phyloP scores from a whole-genome alignment of 2,888 invertebrate species.

The Petrolisthes manimaculis region DNA sequence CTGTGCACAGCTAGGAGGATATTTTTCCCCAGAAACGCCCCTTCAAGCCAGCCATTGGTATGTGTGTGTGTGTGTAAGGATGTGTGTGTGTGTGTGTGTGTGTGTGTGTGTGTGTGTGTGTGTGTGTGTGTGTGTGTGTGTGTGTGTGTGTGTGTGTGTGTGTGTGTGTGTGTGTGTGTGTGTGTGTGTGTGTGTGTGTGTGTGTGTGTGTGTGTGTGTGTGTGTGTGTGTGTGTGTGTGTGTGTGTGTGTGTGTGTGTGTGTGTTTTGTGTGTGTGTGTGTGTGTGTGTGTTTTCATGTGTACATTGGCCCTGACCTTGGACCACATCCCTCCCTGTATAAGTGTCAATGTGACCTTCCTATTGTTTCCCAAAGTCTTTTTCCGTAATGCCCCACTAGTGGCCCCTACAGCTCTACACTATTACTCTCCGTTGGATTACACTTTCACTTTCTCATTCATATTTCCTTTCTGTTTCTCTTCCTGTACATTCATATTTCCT shows the following conservation, averaged over 20 bases:
- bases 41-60: no score
- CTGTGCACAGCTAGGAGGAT: no score
- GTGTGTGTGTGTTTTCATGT: neutral
- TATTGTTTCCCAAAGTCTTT: no score
- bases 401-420: no score
- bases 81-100: slow-evolving; percentile 32
- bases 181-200: neutral
- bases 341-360: no score
- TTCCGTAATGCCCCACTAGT: no score
- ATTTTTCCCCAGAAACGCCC: no score
- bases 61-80: no score
- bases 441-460: no score
- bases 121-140: neutral
- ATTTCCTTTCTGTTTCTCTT: neutral
- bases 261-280: no score
- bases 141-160: neutral
- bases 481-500: neutral
- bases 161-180: slow-evolving; percentile 30
- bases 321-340: neutral
- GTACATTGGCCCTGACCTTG: neutral
- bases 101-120: slow-evolving; percentile 5
- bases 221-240: slow-evolving; percentile 22
- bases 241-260: neutral
- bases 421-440: no score
- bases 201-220: slow-evolving; percentile 19